These are phyloP conservation scores for Hydrozoanthus gracilis DNA, from an alignment of 92 coral and sea anemone genomes.

Conservation along the genomic window DNA sequence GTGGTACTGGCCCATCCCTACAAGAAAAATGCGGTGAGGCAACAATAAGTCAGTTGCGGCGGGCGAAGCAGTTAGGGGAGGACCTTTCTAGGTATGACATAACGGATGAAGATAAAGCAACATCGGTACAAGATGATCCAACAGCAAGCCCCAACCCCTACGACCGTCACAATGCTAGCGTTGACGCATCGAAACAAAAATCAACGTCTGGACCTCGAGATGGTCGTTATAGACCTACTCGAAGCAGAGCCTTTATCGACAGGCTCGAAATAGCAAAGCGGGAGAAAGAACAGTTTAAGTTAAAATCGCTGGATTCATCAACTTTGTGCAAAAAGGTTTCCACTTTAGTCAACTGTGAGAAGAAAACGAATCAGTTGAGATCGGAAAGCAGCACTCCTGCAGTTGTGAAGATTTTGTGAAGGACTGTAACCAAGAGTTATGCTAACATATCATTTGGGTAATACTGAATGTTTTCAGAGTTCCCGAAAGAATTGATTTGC, in stretches of 20 bases:
- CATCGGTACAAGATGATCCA: not conserved
- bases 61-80: slow-evolving; percentile 45
- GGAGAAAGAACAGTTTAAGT: slow-evolving; percentile 51
- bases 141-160: not conserved
- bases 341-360: too few species aligned
- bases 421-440: not conserved
- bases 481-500: too few species aligned
- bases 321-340: too few species aligned
- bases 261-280: slow-evolving; percentile 51
- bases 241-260: slow-evolving; percentile 42
- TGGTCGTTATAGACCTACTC: slow-evolving; percentile 48
- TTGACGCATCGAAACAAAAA: slow-evolving; percentile 31
- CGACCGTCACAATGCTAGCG: slow-evolving; percentile 53
- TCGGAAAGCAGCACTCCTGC: not conserved
- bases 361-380: not conserved
- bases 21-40: slow-evolving; percentile 14
- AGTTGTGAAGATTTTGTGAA: slow-evolving; percentile 7
- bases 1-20: too few species aligned
- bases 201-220: slow-evolving; percentile 26
- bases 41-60: slow-evolving; percentile 26
- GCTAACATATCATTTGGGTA: not conserved
- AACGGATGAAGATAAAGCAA: slow-evolving; percentile 15
- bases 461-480: not conserved
- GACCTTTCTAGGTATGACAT: slow-evolving; percentile 29
- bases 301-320: slow-evolving; percentile 25